These are phyloP conservation scores for Isoperla grammatica DNA, from an alignment of 2,888 invertebrate genomes.

Conservation along the genomic window DNA sequence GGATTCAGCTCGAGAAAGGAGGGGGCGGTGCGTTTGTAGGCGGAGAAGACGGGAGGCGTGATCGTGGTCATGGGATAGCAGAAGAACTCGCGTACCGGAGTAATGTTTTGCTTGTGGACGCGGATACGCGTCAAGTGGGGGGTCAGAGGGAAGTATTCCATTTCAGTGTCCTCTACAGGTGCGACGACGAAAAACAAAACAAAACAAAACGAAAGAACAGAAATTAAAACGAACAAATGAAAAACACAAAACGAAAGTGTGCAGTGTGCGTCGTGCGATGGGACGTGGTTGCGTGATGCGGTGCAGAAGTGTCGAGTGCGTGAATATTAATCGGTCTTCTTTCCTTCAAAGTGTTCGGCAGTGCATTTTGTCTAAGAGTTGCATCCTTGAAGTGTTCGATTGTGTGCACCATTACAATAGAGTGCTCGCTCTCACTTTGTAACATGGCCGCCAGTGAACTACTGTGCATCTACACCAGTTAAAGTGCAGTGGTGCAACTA, in stretches of 20 bases:
- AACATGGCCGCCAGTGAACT: too few relatives aligned
- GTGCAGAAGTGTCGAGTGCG: neutral
- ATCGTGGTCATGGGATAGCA: slow-evolving; percentile 53
- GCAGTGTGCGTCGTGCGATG: neutral
- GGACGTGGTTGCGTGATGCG: slow-evolving; percentile 6
- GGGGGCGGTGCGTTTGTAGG: slow-evolving; percentile 55
- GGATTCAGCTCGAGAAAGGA: slow-evolving; percentile 42
- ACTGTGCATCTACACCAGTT: too few relatives aligned
- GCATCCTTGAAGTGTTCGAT: too few relatives aligned
- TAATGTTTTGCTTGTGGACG: slow-evolving; percentile 60
- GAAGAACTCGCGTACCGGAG: slow-evolving; percentile 51
- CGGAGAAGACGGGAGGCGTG: slow-evolving; percentile 50
- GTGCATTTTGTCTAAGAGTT: too few relatives aligned
- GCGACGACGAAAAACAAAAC: slow-evolving; percentile 33
- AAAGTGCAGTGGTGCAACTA: too few relatives aligned
- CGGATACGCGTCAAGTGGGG: slow-evolving; percentile 74
- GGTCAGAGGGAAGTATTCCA: slow-evolving; percentile 77
- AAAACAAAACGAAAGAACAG: slow-evolving; percentile 22
- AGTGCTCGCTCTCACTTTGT: too few relatives aligned
- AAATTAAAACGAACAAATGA: slow-evolving; percentile 15
- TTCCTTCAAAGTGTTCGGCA: too few relatives aligned
- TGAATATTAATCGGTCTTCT: too few relatives aligned
- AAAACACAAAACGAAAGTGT: slow-evolving; percentile 3
- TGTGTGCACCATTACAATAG: too few relatives aligned
- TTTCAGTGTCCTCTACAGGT: slow-evolving; percentile 70